These are phyloP conservation scores for Ochotona curzoniae DNA, from an alignment of 2,113 vertebrate species.

Conservation along the genomic window DNA sequence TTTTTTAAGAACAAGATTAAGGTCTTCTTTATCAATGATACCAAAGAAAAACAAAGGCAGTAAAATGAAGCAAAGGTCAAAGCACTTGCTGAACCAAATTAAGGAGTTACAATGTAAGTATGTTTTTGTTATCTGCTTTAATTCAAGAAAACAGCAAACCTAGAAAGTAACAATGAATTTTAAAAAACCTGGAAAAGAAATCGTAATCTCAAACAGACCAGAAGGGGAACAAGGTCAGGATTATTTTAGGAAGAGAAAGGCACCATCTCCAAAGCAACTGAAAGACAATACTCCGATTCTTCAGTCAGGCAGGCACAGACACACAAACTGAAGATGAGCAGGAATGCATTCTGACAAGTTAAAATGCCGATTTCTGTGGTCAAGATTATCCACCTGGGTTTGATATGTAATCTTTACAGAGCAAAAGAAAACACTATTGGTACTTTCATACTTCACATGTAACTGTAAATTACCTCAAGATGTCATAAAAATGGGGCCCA, in stretches of 20 bases:
- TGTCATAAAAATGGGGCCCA: not conserved
- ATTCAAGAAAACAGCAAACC: slow-evolving; percentile 22
- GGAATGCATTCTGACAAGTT: not conserved
- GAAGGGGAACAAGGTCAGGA: slow-evolving; percentile 18
- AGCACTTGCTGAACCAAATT: slow-evolving; percentile 15
- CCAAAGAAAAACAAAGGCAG: slow-evolving; percentile 11
- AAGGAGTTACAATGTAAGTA: not conserved
- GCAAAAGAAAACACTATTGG: not conserved
- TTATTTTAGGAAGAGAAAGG: slow-evolving; percentile 62
- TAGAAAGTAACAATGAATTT: slow-evolving; percentile 48
- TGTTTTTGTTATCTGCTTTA: not conserved
- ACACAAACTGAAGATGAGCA: not conserved
- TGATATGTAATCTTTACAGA: slow-evolving; percentile 1
- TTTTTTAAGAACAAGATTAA: not conserved
- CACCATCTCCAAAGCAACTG: not conserved
- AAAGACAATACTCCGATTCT: slow-evolving; percentile 20
- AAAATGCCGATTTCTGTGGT: not conserved
- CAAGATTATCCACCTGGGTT: slow-evolving; percentile 12
- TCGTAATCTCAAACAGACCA: slow-evolving; percentile 30
- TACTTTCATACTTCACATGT: slow-evolving; percentile 7
- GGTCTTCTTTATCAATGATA: slow-evolving; percentile 24
- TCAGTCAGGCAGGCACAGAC: not conserved
- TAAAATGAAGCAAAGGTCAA: not conserved
- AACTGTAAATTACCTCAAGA: slow-evolving; percentile 5
- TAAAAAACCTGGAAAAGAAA: slow-evolving; percentile 35